Evolutionary conservation across 2,797 vertebrate species (phyloP).

Genomic region (Argentina silus): DNA sequence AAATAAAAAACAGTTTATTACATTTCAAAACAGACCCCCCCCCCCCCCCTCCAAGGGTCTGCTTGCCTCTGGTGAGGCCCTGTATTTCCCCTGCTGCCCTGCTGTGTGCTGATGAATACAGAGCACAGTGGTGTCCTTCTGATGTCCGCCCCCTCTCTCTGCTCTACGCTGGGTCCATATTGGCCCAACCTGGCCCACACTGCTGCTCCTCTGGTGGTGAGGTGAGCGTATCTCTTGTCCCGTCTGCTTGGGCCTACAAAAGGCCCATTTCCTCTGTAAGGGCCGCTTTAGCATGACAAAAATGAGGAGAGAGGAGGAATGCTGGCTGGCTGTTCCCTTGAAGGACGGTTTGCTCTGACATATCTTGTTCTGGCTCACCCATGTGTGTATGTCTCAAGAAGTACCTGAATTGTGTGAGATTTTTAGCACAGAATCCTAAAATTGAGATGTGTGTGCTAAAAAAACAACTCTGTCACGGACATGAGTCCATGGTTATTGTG

Average conservation of each 20-base stretch:
- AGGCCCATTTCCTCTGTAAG: constrained; percentile 74
- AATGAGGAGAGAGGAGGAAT: constrained; percentile 50
- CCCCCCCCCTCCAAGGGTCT: constrained; percentile 35
- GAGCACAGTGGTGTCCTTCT: constrained; percentile 58
- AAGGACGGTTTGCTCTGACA: background rate
- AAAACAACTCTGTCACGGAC: too few species aligned
- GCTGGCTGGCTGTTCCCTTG: constrained; percentile 38
- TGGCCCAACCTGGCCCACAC: constrained; percentile 44
- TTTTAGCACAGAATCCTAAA: background rate
- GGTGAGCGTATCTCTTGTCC: constrained; percentile 58
- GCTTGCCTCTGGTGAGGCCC: constrained; percentile 2
- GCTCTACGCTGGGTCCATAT: constrained; percentile 67
- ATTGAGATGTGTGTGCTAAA: background rate
- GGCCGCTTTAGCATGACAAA: constrained; percentile 79
- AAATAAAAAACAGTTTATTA: too few species aligned
- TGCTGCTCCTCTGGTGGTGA: constrained; percentile 82
- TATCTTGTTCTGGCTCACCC: background rate
- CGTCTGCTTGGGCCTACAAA: constrained; percentile 65
- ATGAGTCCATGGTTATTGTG: too few species aligned
- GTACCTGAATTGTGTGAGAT: background rate
- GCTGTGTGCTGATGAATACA: constrained; percentile 79
- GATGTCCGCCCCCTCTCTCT: constrained; percentile 40
- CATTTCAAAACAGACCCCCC: background rate
- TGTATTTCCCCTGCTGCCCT: constrained; percentile 73
- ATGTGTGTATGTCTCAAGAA: background rate